Base-by-base conservation (phyloP, 2,113 vertebrate species). In the Boleophthalmus pectinirostris region DNA sequence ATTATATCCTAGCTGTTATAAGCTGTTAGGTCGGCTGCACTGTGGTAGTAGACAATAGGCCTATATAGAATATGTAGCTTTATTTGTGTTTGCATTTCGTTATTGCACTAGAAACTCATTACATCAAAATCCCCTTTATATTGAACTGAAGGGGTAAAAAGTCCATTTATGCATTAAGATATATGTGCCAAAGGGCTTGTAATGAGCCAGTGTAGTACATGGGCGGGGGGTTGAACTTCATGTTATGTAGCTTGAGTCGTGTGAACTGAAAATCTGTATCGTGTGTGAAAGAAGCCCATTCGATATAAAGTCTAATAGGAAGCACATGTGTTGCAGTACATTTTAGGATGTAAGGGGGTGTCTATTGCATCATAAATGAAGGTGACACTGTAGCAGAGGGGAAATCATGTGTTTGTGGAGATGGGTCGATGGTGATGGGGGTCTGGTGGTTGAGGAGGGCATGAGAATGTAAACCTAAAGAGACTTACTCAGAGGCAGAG, bases 381-480 rank as follows among this genome's bases (percentile, higher is more conserved):
- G 77, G 85, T 88, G 85, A 87, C 87, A 70, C 78, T 84, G 85
- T 84, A 85, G 85, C 82, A 81, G 87, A 83, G 64, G 8, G 18
- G 16, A 72, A 77, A 53, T 73, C 72, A 67, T 74, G 29, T 54
- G 75, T 81, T 83, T 78, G 84, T 68, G 35, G 68, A 83, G 78
- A 64, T 64, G 61, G 61, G 29, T 64, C 18, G 83, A 74, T 66
- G 70, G 82, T 73, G 85, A 54, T 54, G 69, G 79, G 66, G 85
- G 29, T 80, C 69, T 88, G 82, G 75, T 61, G 85, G 83, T 72
- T 82, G 63, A 9, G 69, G 75, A 89, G 89, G 91, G 91, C 90
- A 92, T 92, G 92, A 90, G 91, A 94, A 92, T 73, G 85, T 83
- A 92, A 92, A 91, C 91, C 82, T 85, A 85, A 85, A 76, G 85